Evolutionary conservation across 2,888 invertebrate species (phyloP), one percentile per base, ranked within the genome.

Genomic region (Tetragonula carbonaria): DNA sequence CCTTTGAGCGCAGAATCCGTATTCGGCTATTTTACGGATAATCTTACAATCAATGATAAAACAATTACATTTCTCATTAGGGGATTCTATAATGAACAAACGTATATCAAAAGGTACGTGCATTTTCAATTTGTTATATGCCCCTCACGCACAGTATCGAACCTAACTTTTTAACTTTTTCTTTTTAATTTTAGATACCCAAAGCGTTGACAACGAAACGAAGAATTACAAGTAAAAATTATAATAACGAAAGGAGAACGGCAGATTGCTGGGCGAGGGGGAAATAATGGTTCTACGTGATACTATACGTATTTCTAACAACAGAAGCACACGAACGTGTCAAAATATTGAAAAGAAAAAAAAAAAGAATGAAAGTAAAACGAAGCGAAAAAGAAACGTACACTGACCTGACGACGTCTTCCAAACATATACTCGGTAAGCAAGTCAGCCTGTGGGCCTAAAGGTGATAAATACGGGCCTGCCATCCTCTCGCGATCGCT

Each of bases 371-470:
- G 16, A n/a, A 45, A 45, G 45, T 51, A 74, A 67, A 33, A 59
- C 72, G 53, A 71, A 85, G 68, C 71, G 28, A 73, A 80, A 87
- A 66, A 86, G 91, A 92, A 93, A 94, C 94, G 93, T 94, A 94
- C 94, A 94, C 95, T 95, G 94, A 96, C 96, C 95, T 96, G 96
- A 90, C 98, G 96, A 84, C 98, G 96, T 88, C 98, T 96, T 16
- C 98, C 98, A 93, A 98, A 98, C 98, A 98, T 98, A 92, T 98
- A 98, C 94, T 98, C 98, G 23, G 98, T 98, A 71, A 98, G 95
- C n/a, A 98, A 95, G 95, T 98, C 98, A 50, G 98, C 97, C 55
- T 98, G 98, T 18, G 94, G 94, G 78, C 94, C 94, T 67, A 98
- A 94, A 0, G 98, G 98, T 71, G 98, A 97, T 81, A 98, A 95